Base-by-base conservation (phyloP, 1,140 invertebrate genomes). In the Drosophila kanapiae region DNA sequence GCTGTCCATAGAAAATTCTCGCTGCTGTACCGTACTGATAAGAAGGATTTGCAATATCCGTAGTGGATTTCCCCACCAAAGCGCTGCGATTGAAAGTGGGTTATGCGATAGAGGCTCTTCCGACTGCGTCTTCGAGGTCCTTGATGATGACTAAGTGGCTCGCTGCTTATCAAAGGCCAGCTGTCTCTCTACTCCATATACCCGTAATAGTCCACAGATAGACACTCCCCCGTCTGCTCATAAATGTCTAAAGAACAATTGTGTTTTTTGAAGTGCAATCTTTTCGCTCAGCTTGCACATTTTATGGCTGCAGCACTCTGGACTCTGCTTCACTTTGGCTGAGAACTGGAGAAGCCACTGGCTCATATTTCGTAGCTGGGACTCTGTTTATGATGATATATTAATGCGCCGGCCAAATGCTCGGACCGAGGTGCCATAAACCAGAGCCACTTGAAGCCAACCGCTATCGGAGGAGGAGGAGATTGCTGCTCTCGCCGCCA, bases 361-460 rank as follows among this genome's bases (percentile, higher is more conserved):
- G 72, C 65, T 79, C 59, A 71, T 65, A 70, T 78, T 81, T 68
- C 70, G 59, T 43, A 60, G 75, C 67, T 54, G 63, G 63, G 48
- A 69, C 31, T 51, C 57, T 70, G 78, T 87, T 87, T 88, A 87
- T 88, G 71, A 83, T 87, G 83, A 87, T 87, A 80, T 83, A 88
- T 87, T 87, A 88, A 87, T 87, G 80, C 64, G 29, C 64, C 53
- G 72, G 76, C 83, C 83, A 61, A 77, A 58, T 59, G 64, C 48
- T 58, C 9, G 64, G 33, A 16, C 62, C 42, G 68, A 83, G 83
- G 75, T 87, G 76, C 53, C 72, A 87, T 87, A 82, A 87, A 88
- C 18, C 47, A 45, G 65, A 87, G 76, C 84, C 83, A 87, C 83
- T 87, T 74, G 83, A 83, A 75, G 63, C 53, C 65, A 53, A 35